phyloP scores from a whole-genome alignment of 2,797 vertebrate species.

The Enteromius paludinosus region DNA sequence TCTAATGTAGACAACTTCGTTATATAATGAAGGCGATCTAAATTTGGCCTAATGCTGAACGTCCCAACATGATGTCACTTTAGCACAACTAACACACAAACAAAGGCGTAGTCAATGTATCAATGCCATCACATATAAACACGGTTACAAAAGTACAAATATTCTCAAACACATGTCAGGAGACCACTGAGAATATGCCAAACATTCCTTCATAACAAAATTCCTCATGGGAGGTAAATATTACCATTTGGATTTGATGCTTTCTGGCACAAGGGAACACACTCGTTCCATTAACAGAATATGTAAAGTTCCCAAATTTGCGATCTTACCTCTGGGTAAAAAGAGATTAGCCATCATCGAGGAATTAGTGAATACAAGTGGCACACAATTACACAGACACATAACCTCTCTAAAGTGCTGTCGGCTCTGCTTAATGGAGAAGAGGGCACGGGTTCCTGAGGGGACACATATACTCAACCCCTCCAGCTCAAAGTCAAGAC shows the following conservation, averaged over 20 bases:
- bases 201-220: background rate
- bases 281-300: constrained; percentile 77
- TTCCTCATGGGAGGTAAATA: constrained; percentile 52
- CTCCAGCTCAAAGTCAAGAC: constrained; percentile 59
- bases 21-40: background rate
- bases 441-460: constrained; percentile 64
- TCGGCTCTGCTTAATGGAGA: constrained; percentile 73
- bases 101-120: constrained; percentile 50
- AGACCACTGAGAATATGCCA: background rate
- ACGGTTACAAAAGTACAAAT: constrained; percentile 62
- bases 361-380: constrained; percentile 76
- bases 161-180: constrained; percentile 63
- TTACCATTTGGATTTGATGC: constrained; percentile 69
- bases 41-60: background rate
- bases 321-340: constrained; percentile 72
- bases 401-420: constrained; percentile 71
- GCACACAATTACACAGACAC: constrained; percentile 70
- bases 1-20: background rate
- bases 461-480: constrained; percentile 56
- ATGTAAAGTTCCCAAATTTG: constrained; percentile 72
- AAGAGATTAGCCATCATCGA: constrained; percentile 72
- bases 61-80: background rate
- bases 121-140: constrained; percentile 12
- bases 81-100: constrained; percentile 36
- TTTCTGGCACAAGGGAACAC: constrained; percentile 73